Conservation (phyloP, 2,888 invertebrate genomes). For the Hylaea fasciaria region DNA sequence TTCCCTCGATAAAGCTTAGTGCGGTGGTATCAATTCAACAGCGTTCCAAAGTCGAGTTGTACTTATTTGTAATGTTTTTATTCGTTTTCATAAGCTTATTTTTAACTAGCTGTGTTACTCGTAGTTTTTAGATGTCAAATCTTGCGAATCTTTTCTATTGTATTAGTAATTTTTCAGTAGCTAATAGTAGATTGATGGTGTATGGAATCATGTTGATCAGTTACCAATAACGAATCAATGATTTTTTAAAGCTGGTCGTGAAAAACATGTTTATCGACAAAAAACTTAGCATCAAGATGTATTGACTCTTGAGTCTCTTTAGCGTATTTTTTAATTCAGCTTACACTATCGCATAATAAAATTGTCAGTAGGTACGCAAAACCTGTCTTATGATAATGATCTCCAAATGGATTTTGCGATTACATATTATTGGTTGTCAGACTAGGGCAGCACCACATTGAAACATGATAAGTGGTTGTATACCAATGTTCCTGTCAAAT, state of each 20-base stretch:
- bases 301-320: no score
- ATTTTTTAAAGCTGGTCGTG: no score
- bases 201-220: no score
- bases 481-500: slow-evolving; percentile 40
- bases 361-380: neutral
- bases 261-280: no score
- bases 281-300: no score
- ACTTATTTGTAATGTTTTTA: neutral
- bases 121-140: no score
- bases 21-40: slow-evolving; percentile 8
- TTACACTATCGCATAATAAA: neutral
- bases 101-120: no score
- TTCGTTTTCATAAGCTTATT: no score
- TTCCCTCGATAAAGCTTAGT: slow-evolving; percentile 21
- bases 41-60: slow-evolving; percentile 1
- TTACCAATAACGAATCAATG: no score
- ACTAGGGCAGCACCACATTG: slow-evolving; percentile 28
- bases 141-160: no score
- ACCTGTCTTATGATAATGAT: slow-evolving; percentile 1
- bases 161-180: no score
- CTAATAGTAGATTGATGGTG: no score
- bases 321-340: neutral
- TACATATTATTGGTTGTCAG: slow-evolving; percentile 21
- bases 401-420: slow-evolving; percentile 21
- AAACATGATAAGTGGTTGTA: slow-evolving; percentile 35